These are phyloP conservation scores for Margaritifera margaritifera DNA, from an alignment of 2,888 invertebrate species.

Conservation along the genomic window DNA sequence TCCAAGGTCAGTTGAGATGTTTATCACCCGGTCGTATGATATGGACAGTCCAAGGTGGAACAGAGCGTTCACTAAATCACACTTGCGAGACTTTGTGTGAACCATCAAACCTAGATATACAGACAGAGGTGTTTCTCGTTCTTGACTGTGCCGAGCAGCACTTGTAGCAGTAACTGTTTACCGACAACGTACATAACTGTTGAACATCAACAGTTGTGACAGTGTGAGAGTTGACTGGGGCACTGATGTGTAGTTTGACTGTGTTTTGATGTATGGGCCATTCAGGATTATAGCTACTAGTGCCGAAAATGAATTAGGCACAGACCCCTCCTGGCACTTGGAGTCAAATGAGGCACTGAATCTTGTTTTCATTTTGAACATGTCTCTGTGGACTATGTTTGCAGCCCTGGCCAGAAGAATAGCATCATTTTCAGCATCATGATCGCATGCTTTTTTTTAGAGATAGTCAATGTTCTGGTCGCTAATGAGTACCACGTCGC, in stretches of 20 bases:
- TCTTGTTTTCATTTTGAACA: too few species aligned
- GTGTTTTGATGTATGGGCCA: too few species aligned
- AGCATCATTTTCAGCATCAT: conserved; percentile 17
- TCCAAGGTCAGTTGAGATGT: conserved; percentile 20
- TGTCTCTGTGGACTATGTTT: too few species aligned
- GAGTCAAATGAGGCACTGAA: too few species aligned
- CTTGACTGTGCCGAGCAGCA: conserved; percentile 3
- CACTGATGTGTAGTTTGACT: conserved; percentile 6
- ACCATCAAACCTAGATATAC: conserved; percentile 26
- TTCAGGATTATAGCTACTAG: conserved; percentile 19
- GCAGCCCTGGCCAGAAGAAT: conserved; percentile 13
- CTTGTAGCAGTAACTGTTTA: conserved; percentile 1
- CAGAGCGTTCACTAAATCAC: conserved; percentile 23
- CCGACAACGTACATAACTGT: conserved; percentile 10
- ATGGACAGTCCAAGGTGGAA: conserved; percentile 28
- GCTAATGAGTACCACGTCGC: conserved; percentile 25
- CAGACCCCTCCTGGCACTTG: too few species aligned
- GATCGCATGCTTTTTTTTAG: not conserved
- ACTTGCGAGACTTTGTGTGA: conserved; percentile 29
- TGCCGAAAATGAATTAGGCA: conserved; percentile 18
- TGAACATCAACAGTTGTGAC: conserved; percentile 24
- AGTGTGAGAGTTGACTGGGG: conserved; percentile 14
- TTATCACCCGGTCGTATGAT: conserved; percentile 33
- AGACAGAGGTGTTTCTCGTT: conserved; percentile 26
- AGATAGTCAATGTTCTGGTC: conserved; percentile 10